phyloP scores from a whole-genome alignment of 2,888 invertebrate genomes.

The Entomobrya multifasciata region DNA sequence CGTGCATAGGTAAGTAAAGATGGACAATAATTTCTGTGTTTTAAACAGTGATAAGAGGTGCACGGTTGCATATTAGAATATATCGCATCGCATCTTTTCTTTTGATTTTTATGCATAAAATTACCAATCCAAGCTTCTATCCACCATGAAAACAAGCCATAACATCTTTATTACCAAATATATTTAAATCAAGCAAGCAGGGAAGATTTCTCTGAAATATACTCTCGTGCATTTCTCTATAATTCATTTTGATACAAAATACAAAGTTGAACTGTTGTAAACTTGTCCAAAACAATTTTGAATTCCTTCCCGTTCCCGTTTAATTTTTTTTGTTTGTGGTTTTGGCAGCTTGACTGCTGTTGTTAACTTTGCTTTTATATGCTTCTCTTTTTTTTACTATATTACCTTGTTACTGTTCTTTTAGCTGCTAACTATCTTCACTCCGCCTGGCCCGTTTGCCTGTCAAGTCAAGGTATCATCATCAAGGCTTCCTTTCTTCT shows the following conservation, averaged over 20 bases:
- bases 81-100: not conserved
- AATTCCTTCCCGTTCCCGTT: slow-evolving; percentile 3
- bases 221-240: not conserved
- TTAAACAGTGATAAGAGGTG: too few relatives aligned
- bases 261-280: not conserved
- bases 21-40: not conserved
- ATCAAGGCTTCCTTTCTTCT: slow-evolving; percentile 32
- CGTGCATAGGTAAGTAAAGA: too few relatives aligned
- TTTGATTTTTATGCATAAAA: slow-evolving; percentile 32
- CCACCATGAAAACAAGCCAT: slow-evolving; percentile 22
- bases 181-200: slow-evolving; percentile 14
- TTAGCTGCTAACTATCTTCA: not conserved
- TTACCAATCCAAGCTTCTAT: not conserved
- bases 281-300: slow-evolving; percentile 41
- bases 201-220: not conserved
- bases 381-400: not conserved
- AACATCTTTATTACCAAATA: slow-evolving; percentile 29
- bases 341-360: not conserved
- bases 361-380: not conserved
- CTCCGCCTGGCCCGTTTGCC: not conserved
- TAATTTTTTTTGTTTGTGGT: not conserved
- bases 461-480: slow-evolving; percentile 53
- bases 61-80: slow-evolving; percentile 1
- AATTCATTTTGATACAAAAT: not conserved
- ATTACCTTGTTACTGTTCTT: slow-evolving; percentile 16